Evolutionary conservation across 2,113 vertebrate species (phyloP), one percentile per base, ranked within the genome.

Genomic region (Cyphomyrus plagiostoma): DNA sequence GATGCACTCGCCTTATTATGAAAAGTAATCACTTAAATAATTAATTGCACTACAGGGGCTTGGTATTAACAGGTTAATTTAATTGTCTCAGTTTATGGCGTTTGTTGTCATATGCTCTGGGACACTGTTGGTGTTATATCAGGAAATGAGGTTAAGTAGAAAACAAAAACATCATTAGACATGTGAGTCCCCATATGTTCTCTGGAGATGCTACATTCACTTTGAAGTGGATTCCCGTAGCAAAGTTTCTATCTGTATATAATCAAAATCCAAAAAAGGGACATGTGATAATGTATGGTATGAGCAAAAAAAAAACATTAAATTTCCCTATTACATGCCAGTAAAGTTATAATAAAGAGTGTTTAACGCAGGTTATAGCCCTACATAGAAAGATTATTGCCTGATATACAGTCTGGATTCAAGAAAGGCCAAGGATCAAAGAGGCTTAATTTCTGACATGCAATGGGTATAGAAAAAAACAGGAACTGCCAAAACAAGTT

Each of bases 1-100:
- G 74, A 50, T 35, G 80, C 48, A 52, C 49, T n/a, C 21, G 56
- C 88, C 74, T 89, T 82, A 89, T 80, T 83, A 82, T 53, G 88
- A 82, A 83, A 21, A 82, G 88, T 56, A 80, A 82, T 89, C 88
- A 89, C 88, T 89, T 89, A 82, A 89, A 82, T 56, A 53, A 82
- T 82, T 50, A 89, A 89, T 89, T 83, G 53, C 88, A 82, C 74
- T 89, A 49, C 48, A 39, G 74, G 70, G 77, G 70, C 74, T 50
- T 50, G 6, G 26, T 82, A 82, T 89, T 89, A 89, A 80, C 74
- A 39, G 88, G 77, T 77, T 89, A 89, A 89, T 82, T 89, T 89
- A 89, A 89, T 89, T 89, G 74, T 77, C 88, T 82, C 50, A 15
- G 15, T 89, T 89, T 89, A 50, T 53, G 74, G 23, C 6, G 58